Evolutionary conservation across 92 coral and sea anemone species (phyloP).

Genomic region (Scolanthus callimorphus): DNA sequence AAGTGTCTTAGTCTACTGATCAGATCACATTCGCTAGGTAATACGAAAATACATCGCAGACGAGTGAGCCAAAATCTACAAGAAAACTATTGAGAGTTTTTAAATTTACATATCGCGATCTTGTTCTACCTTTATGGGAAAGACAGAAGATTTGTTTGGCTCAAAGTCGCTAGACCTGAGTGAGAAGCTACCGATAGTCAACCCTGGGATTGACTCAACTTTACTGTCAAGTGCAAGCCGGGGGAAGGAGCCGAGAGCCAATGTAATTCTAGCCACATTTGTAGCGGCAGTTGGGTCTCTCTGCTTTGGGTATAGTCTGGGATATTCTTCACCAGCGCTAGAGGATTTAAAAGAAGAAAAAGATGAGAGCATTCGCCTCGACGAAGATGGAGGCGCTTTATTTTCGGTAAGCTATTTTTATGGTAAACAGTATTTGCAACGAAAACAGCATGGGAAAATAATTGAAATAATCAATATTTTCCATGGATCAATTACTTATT

Average conservation of each 20-base stretch:
- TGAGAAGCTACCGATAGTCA: not conserved
- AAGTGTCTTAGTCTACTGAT: no score
- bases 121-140: conserved; percentile 2
- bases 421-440: no score
- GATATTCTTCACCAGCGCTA: conserved; percentile 66
- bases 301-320: conserved; percentile 57
- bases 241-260: not conserved
- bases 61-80: no score
- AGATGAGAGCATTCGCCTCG: conserved; percentile 22
- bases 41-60: no score
- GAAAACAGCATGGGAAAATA: no score
- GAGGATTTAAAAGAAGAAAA: conserved; percentile 27
- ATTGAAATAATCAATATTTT: not conserved
- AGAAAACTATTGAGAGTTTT: not conserved
- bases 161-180: not conserved
- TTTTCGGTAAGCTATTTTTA: conserved; percentile 75
- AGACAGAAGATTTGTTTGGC: not conserved
- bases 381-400: conserved; percentile 40
- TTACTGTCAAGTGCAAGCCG: not conserved
- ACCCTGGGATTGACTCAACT: no score
- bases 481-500: no score
- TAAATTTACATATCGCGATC: no score
- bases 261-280: conserved; percentile 39
- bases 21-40: no score
- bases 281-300: conserved; percentile 58